Evolutionary conservation across 2,113 vertebrate species (phyloP).

Genomic region (rat (Rattus norvegicus)): DNA sequence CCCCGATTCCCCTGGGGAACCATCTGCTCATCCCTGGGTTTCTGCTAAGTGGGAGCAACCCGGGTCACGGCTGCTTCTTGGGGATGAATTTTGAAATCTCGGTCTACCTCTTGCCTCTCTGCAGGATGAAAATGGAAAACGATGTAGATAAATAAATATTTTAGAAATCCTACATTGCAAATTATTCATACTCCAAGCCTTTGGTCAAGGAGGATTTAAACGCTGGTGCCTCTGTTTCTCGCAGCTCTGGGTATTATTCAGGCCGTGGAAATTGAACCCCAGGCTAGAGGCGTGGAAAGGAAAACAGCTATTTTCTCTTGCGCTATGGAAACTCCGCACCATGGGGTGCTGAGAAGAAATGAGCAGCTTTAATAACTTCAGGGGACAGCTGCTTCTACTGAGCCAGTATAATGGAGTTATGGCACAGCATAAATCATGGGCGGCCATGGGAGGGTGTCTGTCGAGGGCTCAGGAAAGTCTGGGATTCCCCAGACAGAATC

Average conservation of each 20-base stretch:
- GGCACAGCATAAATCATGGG: not conserved
- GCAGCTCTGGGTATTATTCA: conserved; percentile 63
- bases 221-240: conserved; percentile 56
- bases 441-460: not conserved
- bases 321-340: conserved; percentile 61
- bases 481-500: not conserved
- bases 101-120: conserved; percentile 68
- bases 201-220: conserved; percentile 70
- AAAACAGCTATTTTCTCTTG: conserved; percentile 75
- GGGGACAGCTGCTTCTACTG: not conserved
- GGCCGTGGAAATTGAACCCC: conserved; percentile 52
- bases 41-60: conserved; percentile 31
- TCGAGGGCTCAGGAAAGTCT: not conserved
- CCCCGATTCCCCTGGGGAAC: conserved; percentile 50
- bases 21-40: conserved; percentile 20
- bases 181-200: conserved; percentile 72
- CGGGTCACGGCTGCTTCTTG: conserved; percentile 41
- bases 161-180: conserved; percentile 25
- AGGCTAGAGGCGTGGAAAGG: conserved; percentile 29
- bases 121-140: conserved; percentile 46
- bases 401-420: not conserved
- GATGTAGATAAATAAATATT: conserved; percentile 44
- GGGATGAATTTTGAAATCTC: conserved; percentile 74
- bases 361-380: conserved; percentile 68
- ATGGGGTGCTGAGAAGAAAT: conserved; percentile 69